Evolutionary conservation across 2,113 vertebrate species (phyloP).

Genomic region (Anser cygnoides): DNA sequence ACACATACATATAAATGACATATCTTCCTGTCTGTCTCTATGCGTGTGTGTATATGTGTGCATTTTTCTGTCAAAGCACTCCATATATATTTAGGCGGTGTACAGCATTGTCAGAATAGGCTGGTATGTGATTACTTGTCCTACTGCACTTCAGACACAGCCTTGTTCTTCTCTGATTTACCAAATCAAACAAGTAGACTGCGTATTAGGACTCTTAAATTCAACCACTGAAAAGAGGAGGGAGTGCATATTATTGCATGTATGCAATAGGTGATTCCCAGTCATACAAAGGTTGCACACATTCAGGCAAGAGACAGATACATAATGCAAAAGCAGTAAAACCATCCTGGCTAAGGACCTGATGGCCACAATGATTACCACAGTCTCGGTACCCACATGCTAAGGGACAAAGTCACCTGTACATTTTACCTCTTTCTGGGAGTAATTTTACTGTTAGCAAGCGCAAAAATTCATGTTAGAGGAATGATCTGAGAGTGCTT

Average conservation of each 20-base stretch:
- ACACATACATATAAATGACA: background rate
- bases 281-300: background rate
- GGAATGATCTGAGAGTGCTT: background rate
- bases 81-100: background rate
- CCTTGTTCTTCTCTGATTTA: background rate
- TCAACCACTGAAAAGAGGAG: background rate
- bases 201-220: background rate
- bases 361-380: background rate
- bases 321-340: background rate
- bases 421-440: background rate
- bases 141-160: background rate
- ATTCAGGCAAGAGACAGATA: background rate
- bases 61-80: background rate
- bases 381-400: accelerated
- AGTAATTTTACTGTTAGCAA: background rate
- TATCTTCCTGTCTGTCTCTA: background rate
- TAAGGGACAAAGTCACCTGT: background rate
- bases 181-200: background rate
- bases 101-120: background rate
- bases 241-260: background rate
- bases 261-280: background rate
- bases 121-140: background rate
- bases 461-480: background rate
- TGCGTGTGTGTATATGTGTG: background rate
- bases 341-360: background rate